Percentiles rank a stretch among this genome's conserved stretches.
Conservation (phyloP, 2,888 invertebrate genomes). For the Alloplasta piceator region DNA sequence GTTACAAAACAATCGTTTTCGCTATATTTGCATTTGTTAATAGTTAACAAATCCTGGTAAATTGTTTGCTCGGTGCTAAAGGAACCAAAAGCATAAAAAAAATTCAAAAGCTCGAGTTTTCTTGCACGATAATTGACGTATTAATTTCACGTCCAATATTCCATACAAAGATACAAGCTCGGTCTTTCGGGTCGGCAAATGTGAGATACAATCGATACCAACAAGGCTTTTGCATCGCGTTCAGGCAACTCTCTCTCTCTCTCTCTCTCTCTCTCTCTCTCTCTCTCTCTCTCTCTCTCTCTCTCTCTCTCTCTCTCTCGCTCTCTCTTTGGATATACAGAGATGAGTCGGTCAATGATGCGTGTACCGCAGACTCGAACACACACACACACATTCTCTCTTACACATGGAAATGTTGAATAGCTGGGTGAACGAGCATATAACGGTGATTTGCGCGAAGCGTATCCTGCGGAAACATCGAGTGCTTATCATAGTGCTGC, state of each 20-base stretch:
- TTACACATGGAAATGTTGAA: slow-evolving; percentile 4
- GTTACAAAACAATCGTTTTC: too few relatives aligned
- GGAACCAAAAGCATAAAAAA: too few relatives aligned
- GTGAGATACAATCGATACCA: slow-evolving; percentile 40
- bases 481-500: slow-evolving; percentile 73
- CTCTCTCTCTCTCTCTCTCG: slow-evolving; percentile 17
- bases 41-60: too few relatives aligned
- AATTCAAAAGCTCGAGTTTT: too few relatives aligned
- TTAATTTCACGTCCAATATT: too few relatives aligned
- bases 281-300: slow-evolving; percentile 12
- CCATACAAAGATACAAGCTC: too few relatives aligned
- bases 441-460: slow-evolving; percentile 76
- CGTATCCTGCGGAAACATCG: slow-evolving; percentile 78
- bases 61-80: too few relatives aligned
- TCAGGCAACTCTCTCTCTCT: slow-evolving; percentile 3
- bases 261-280: slow-evolving; percentile 12
- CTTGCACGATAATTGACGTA: too few relatives aligned
- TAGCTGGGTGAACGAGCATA: slow-evolving; percentile 63
- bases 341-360: slow-evolving; percentile 45
- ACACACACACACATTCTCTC: slow-evolving; percentile 19
- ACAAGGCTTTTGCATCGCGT: slow-evolving; percentile 36
- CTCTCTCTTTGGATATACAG: slow-evolving; percentile 8
- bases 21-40: too few relatives aligned
- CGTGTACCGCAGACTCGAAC: slow-evolving; percentile 21
- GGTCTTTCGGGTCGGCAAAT: slow-evolving; percentile 43